phyloP scores from a whole-genome alignment of 2,888 invertebrate species.

The Scaptomyza cyrtandrae region DNA sequence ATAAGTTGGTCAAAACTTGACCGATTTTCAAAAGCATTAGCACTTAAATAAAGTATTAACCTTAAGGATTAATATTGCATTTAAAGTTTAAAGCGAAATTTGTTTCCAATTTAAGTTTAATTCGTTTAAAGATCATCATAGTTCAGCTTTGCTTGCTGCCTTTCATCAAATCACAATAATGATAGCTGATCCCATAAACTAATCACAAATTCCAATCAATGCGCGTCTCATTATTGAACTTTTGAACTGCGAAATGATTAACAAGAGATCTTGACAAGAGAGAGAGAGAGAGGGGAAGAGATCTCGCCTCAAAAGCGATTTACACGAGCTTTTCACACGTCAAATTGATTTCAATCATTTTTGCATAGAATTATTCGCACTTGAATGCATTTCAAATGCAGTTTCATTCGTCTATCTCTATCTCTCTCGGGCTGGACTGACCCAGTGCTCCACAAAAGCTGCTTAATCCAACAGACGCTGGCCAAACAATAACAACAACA shows the following conservation, averaged over 20 bases:
- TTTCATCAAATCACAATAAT: no score
- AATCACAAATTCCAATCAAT: constrained; percentile 1
- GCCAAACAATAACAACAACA: constrained; percentile 48
- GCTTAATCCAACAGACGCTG: constrained; percentile 36
- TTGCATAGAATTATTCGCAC: constrained; percentile 65
- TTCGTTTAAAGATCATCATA: background rate
- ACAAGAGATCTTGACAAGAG: constrained; percentile 27
- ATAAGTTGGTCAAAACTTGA: background rate
- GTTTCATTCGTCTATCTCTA: background rate
- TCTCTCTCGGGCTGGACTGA: constrained; percentile 39
- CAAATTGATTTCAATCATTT: constrained; percentile 74
- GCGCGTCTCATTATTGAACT: constrained; percentile 51
- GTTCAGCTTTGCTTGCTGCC: no score
- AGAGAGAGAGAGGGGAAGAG: constrained; percentile 1
- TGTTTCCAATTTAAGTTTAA: background rate
- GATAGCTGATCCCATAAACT: constrained; percentile 17
- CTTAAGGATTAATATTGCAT: background rate
- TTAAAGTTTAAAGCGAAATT: background rate
- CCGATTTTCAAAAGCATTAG: background rate
- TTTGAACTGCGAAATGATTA: constrained; percentile 63
- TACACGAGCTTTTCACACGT: constrained; percentile 45
- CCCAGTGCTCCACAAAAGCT: constrained; percentile 69
- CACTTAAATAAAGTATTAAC: background rate
- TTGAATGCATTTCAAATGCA: constrained; percentile 57
- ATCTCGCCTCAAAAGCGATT: constrained; percentile 1